Evolutionary conservation across 2,113 vertebrate genomes (phyloP).

Genomic region (Microcebus murinus): DNA sequence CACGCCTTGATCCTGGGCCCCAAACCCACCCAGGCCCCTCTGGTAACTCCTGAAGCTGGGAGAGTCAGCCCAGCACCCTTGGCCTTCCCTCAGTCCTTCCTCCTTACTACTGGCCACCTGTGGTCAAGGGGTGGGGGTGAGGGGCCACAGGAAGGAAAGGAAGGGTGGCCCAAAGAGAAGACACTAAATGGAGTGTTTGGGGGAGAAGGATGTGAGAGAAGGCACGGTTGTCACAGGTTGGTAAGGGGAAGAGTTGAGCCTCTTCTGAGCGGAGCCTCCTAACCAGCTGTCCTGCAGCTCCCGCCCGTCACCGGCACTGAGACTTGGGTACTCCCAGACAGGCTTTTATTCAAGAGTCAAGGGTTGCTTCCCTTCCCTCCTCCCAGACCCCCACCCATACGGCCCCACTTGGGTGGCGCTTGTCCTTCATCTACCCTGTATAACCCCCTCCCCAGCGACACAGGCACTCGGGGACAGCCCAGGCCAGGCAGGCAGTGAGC

Average conservation of each 20-base stretch:
- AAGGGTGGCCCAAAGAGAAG: not conserved
- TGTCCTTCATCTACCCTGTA: not conserved
- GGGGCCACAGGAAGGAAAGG: not conserved
- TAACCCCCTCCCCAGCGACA: not conserved
- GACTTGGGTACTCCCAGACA: not conserved
- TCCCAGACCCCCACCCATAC: not conserved
- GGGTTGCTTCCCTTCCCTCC: not conserved
- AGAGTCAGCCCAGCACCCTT: not conserved
- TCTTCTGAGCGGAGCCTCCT: not conserved
- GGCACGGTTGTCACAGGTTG: not conserved
- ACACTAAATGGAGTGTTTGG: not conserved
- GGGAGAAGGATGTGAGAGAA: not conserved
- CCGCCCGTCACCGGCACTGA: not conserved
- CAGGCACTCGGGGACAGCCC: not conserved
- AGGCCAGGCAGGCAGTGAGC: not conserved
- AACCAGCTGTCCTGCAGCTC: not conserved
- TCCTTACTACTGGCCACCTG: not conserved
- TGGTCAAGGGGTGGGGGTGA: not conserved
- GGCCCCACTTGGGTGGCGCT: conserved; percentile 8
- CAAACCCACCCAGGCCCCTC: rapidly evolving
- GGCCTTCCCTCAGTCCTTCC: not conserved
- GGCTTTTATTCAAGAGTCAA: conserved; percentile 63
- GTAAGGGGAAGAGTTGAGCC: no score
- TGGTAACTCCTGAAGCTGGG: not conserved
- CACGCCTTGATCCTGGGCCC: not conserved